Base-by-base conservation (phyloP, 2,113 vertebrate genomes). In the Xiphophorus maculatus region DNA sequence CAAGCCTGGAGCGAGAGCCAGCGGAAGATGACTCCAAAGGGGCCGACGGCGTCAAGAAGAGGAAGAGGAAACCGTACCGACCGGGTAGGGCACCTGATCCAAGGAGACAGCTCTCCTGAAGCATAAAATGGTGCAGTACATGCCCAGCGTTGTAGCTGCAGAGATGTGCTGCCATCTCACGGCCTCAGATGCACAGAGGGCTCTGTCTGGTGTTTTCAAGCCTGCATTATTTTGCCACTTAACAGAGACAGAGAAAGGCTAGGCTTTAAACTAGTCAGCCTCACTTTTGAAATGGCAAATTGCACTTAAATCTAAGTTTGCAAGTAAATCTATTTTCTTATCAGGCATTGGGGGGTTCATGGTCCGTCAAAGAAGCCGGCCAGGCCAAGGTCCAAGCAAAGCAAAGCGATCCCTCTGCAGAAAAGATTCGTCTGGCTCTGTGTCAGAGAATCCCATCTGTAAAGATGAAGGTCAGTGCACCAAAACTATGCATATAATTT, bases 21-120 rank as follows among this genome's bases (percentile, higher is more conserved):
- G 94, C 88, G 79, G 98, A 99, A 90, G 97, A 99, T 54, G 97
- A 98, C 80, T 89, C 95, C 71, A 98, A 98, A 91, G 96, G 94
- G 84, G 84, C 93, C 64, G 97, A 98, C 54, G 94, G 93, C 17
- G 84, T 96, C 82, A 99, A 99, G 91, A 99, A 99, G 94, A 96
- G 98, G 87, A 99, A 99, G 77, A 94, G 98, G 90, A 99, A 99
- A 91, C 98, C 98, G n/a, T 99, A 99, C 88, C 94, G 98, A 90
- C 98, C 98, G 87, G 98, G 98, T 99, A 92, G 81, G 88, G 82
- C 87, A 87, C 84, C 84, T 91, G 91, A 93, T 94, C 89, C 80
- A 91, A 94, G 87, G 89, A 92, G 91, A 93, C 92, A 93, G 91
- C 92, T 95, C 84, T 87, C 86, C 81, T 91, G 83, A 89, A 88